Conservation (phyloP, 2,113 vertebrate species). For the Siniperca chuatsi region DNA sequence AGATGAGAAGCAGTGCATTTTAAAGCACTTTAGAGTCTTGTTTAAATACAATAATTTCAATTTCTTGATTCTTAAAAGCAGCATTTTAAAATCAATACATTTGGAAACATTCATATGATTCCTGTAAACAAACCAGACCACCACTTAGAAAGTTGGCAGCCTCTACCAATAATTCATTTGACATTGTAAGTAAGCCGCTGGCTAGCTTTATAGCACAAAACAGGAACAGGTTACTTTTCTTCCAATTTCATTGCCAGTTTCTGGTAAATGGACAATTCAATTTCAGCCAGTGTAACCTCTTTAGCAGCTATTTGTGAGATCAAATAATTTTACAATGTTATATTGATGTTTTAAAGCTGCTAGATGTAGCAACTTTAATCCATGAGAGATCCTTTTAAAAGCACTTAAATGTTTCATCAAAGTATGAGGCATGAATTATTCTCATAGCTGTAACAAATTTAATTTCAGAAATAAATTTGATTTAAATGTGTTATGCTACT, state of each 20-base stretch:
- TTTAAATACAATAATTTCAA: not conserved
- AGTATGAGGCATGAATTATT: conserved; percentile 4
- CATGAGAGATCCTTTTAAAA: not conserved
- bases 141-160: conserved; percentile 1
- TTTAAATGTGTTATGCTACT: not conserved
- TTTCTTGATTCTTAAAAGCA: not conserved
- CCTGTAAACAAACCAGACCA: conserved; percentile 28
- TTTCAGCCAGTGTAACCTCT: conserved; percentile 45
- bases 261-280: conserved; percentile 58
- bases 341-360: not conserved
- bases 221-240: conserved; percentile 24
- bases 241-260: conserved; percentile 44
- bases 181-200: not conserved
- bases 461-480: conserved; percentile 6
- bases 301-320: conserved; percentile 18
- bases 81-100: conserved; percentile 4
- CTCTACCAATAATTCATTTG: not conserved
- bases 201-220: conserved; percentile 20
- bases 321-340: not conserved
- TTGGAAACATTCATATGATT: conserved; percentile 6
- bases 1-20: not conserved
- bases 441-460: conserved; percentile 1
- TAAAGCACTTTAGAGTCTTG: not conserved
- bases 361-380: not conserved
- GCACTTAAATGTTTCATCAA: not conserved